A percentile compares a stretch with the other conserved stretches of the same genome.
Evolutionary conservation across 1,140 invertebrate genomes (phyloP).

Genomic region (Drosophila nebulosa): DNA sequence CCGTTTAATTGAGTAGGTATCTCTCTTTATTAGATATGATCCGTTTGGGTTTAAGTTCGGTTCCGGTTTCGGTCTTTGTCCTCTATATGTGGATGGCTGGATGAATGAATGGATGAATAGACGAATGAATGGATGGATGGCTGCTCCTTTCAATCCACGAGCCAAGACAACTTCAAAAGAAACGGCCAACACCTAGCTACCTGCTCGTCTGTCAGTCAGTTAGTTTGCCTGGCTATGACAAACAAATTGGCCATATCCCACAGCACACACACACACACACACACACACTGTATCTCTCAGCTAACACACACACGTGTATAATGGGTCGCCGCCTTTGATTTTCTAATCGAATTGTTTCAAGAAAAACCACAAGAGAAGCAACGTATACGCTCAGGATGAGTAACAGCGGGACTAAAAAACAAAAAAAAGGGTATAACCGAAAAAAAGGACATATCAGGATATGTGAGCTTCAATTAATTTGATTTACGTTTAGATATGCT

Average conservation of each 20-base stretch:
- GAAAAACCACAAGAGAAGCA: conserved; percentile 71
- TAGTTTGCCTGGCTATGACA: conserved; percentile 40
- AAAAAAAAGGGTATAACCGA: neutral
- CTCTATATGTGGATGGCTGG: neutral
- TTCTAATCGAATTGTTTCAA: conserved; percentile 81
- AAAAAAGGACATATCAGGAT: conserved; percentile 37
- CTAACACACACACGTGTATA: conserved; percentile 21
- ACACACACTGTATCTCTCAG: too few relatives aligned
- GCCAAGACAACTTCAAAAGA: conserved; percentile 66
- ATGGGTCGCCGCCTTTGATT: conserved; percentile 72
- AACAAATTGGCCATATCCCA: conserved; percentile 72
- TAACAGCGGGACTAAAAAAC: conserved; percentile 2
- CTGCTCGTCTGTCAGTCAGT: neutral
- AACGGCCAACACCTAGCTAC: conserved; percentile 63
- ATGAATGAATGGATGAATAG: neutral
- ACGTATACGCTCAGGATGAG: conserved; percentile 1
- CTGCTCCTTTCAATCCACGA: conserved; percentile 6
- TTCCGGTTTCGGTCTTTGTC: neutral
- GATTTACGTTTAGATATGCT: conserved; percentile 55
- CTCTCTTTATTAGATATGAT: neutral
- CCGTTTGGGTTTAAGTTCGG: neutral
- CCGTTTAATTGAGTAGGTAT: neutral
- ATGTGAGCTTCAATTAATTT: conserved; percentile 78
- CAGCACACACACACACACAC: conserved; percentile 6
- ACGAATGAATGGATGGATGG: neutral